These are phyloP conservation scores for Heliconius himera DNA, from an alignment of 1,140 invertebrate species.

Conservation along the genomic window DNA sequence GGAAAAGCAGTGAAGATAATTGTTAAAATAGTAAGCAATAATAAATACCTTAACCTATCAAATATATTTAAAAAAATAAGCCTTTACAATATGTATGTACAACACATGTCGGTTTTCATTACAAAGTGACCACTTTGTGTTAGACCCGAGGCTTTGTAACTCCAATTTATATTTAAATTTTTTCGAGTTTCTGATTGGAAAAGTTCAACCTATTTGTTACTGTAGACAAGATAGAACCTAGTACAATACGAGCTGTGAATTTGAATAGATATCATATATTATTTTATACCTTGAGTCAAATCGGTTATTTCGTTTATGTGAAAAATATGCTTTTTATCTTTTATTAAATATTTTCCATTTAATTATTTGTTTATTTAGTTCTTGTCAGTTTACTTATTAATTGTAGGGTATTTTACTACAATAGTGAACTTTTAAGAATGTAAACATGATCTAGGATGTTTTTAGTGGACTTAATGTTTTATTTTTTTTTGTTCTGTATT, in stretches of 20 bases:
- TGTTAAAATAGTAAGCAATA: too few relatives aligned
- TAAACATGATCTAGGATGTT: too few relatives aligned
- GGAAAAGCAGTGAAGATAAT: too few relatives aligned
- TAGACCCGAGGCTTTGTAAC: constrained; percentile 48
- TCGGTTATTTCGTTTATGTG: background rate
- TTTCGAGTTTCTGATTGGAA: constrained; percentile 60
- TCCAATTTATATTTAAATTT: constrained; percentile 68
- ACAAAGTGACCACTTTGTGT: constrained; percentile 65
- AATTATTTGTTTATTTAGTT: too few relatives aligned
- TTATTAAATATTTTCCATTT: too few relatives aligned
- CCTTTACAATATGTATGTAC: constrained; percentile 26
- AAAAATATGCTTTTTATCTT: background rate
- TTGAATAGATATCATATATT: constrained; percentile 16
- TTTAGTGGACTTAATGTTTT: too few relatives aligned
- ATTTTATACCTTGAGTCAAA: background rate
- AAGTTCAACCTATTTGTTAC: constrained; percentile 56
- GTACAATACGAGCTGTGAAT: constrained; percentile 28
- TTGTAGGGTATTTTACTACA: too few relatives aligned
- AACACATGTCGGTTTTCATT: constrained; percentile 61
- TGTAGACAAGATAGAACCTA: constrained; percentile 46
- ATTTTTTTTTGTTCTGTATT: too few relatives aligned
- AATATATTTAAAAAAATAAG: constrained; percentile 12
- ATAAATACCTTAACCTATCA: too few relatives aligned
- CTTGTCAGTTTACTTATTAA: too few relatives aligned
- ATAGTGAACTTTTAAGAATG: too few relatives aligned